A percentile compares a stretch with the other conserved stretches of the same genome.
Conservation (phyloP, 2,113 vertebrate genomes). For the Hemichromis elongatus region DNA sequence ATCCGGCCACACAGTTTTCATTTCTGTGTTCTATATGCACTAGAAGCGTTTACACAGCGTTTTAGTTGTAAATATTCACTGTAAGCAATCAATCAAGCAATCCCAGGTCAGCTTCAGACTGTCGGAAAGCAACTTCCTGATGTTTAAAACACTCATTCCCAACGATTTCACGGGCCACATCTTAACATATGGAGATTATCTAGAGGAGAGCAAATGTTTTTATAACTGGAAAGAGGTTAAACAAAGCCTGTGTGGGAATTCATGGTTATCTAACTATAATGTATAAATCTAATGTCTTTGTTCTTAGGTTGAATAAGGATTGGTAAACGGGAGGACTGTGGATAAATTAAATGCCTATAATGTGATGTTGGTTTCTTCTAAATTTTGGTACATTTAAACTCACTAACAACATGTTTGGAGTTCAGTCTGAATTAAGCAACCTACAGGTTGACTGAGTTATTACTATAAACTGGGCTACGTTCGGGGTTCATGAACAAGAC, state of each 20-base stretch:
- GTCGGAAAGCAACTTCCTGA: not conserved
- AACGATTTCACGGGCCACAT: not conserved
- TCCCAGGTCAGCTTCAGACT: not conserved
- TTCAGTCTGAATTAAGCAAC: not conserved
- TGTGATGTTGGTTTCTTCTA: no score
- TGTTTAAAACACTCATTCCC: not conserved
- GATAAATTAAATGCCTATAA: not conserved
- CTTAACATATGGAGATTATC: not conserved
- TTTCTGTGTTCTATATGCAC: not conserved
- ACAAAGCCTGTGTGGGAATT: not conserved
- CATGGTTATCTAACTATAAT: rapidly evolving
- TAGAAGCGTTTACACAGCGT: not conserved
- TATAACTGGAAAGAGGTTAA: not conserved
- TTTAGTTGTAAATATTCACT: not conserved
- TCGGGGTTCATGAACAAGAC: not conserved
- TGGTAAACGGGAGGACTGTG: not conserved
- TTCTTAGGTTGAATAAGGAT: not conserved
- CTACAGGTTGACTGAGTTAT: not conserved
- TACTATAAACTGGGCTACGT: not conserved
- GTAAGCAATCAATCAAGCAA: not conserved
- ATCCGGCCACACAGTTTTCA: not conserved
- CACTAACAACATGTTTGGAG: not conserved
- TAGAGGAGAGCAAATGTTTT: not conserved
- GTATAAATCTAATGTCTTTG: not conserved
- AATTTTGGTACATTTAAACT: not conserved